These are phyloP conservation scores for Micromys minutus DNA, from an alignment of 2,113 vertebrate genomes.

Conservation along the genomic window DNA sequence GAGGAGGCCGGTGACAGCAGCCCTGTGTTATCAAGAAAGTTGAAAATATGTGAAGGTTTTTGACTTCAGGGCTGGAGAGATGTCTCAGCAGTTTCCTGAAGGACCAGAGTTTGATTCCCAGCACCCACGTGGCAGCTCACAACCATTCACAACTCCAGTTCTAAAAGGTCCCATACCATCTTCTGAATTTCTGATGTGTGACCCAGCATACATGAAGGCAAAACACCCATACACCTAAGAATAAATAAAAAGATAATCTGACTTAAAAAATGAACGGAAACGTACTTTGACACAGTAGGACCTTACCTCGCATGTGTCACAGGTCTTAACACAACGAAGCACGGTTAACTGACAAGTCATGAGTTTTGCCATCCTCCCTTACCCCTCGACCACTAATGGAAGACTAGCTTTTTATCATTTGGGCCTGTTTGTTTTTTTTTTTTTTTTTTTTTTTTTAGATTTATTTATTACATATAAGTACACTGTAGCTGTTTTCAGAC, in stretches of 20 bases:
- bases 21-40: constrained; percentile 30
- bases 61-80: neutral
- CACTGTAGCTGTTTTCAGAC: no score
- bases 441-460: no score
- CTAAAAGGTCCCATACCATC: neutral
- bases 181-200: neutral
- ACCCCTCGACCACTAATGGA: neutral
- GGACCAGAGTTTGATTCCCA: neutral
- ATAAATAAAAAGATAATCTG: neutral
- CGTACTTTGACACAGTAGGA: neutral
- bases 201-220: neutral
- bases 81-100: neutral
- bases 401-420: constrained; percentile 12
- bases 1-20: neutral
- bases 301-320: neutral
- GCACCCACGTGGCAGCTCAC: neutral
- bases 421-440: constrained; percentile 55
- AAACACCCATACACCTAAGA: neutral
- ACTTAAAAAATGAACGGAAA: neutral
- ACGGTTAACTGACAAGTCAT: constrained; percentile 21
- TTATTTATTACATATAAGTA: no score
- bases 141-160: neutral
- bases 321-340: neutral
- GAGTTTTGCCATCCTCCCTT: neutral
- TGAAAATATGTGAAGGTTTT: neutral